A percentile compares a stretch with the other conserved stretches of the same genome.
Conservation (phyloP, 2,113 vertebrate species). For the Vulpes lagopus region DNA sequence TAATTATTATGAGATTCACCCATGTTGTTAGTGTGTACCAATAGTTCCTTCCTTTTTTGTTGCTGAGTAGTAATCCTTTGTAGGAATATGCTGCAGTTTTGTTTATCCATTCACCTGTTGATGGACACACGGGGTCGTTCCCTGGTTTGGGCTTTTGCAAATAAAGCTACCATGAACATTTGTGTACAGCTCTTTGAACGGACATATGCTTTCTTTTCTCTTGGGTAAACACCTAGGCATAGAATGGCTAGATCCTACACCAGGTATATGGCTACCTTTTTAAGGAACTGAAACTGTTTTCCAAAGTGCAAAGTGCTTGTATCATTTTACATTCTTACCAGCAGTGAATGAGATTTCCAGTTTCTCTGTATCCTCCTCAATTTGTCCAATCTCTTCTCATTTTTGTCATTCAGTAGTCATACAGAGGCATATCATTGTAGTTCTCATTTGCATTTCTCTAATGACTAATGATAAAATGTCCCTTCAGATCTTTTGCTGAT, state of each 20-base stretch:
- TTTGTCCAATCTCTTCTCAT: background rate
- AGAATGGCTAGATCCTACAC: background rate
- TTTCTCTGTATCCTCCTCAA: background rate
- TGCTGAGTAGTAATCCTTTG: background rate
- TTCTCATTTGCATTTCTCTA: background rate
- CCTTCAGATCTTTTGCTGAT: background rate
- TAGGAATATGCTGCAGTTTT: background rate
- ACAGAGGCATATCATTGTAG: no score
- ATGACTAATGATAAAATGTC: background rate
- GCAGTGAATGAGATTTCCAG: background rate
- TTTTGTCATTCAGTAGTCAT: background rate
- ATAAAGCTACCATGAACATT: background rate
- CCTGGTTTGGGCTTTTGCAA: background rate
- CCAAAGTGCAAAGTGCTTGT: background rate
- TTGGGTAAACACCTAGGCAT: background rate
- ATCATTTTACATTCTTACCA: background rate
- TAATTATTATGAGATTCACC: background rate
- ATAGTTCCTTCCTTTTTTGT: background rate
- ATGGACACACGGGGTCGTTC: background rate
- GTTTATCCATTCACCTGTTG: background rate
- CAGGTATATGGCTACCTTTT: background rate
- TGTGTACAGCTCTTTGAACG: background rate
- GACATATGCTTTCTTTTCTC: background rate
- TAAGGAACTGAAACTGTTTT: conserved; percentile 12
- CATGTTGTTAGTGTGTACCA: background rate